A percentile compares a stretch with the other conserved stretches of the same genome.
These are phyloP conservation scores for Sarcophaga rosellei DNA, from an alignment of 2,888 invertebrate species.

Conservation along the genomic window DNA sequence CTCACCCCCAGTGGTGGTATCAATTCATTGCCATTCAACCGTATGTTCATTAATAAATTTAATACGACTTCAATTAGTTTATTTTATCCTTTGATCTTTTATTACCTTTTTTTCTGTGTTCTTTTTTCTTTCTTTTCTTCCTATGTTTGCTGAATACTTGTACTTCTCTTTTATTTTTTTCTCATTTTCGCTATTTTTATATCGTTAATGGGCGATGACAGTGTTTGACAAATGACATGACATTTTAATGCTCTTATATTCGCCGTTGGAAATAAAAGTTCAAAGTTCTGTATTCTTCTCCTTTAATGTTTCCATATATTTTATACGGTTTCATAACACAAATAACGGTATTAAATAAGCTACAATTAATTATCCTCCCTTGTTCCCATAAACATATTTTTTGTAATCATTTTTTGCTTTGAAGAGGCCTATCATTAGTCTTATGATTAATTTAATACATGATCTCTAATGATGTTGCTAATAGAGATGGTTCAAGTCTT, in stretches of 20 bases:
- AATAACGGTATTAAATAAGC: slow-evolving; percentile 58
- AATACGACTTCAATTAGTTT: slow-evolving; percentile 60
- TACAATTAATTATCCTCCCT: slow-evolving; percentile 45
- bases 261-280: slow-evolving; percentile 29
- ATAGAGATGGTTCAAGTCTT: too few species aligned
- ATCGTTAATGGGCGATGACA: slow-evolving; percentile 26
- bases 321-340: slow-evolving; percentile 46
- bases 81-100: slow-evolving; percentile 61
- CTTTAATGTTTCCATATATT: not conserved
- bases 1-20: not conserved
- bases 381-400: not conserved
- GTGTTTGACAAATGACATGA: slow-evolving; percentile 59
- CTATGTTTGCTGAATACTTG: not conserved
- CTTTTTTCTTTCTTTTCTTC: not conserved
- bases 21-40: not conserved
- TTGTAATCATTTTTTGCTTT: not conserved
- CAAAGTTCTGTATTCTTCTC: slow-evolving; percentile 6
- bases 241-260: slow-evolving; percentile 61
- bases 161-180: slow-evolving; percentile 32
- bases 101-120: slow-evolving; percentile 29
- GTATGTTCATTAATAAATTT: slow-evolving; percentile 39
- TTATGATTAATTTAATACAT: too few species aligned
- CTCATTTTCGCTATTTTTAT: slow-evolving; percentile 11
- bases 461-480: too few species aligned
- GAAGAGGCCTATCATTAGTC: too few species aligned